These are phyloP conservation scores for Alloplasta piceator DNA, from an alignment of 2,888 invertebrate genomes.

Conservation along the genomic window DNA sequence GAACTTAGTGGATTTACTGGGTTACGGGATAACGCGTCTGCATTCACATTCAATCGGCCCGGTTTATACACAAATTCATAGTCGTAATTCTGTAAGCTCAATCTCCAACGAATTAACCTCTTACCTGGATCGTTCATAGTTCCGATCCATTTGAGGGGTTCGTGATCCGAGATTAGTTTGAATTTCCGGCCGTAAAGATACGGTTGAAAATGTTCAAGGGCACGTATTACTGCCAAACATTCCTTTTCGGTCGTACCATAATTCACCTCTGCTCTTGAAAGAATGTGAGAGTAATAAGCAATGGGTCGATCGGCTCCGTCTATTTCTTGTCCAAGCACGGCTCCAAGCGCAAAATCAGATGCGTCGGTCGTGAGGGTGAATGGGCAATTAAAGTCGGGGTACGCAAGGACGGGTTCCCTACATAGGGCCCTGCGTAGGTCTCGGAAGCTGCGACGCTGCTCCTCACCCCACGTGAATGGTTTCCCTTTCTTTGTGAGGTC, in stretches of 20 bases:
- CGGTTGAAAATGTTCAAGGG: conserved; percentile 51
- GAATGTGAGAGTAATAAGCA: conserved; percentile 39
- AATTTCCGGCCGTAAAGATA: conserved; percentile 52
- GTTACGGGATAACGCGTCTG: neutral
- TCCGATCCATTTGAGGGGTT: conserved; percentile 23
- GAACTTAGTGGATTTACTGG: neutral
- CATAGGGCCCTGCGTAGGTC: conserved; percentile 23
- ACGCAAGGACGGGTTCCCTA: conserved; percentile 59
- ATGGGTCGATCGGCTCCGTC: conserved; percentile 65
- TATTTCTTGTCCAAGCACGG: conserved; percentile 46
- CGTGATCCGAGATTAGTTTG: conserved; percentile 33
- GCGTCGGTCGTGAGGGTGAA: conserved; percentile 77
- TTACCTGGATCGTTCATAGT: conserved; percentile 11
- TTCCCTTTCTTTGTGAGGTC: conserved; percentile 51
- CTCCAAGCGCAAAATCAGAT: conserved; percentile 63
- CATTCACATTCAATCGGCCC: too few relatives aligned
- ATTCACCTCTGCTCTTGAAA: conserved; percentile 43
- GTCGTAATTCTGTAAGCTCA: neutral
- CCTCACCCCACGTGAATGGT: conserved; percentile 61
- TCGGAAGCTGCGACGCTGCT: conserved; percentile 49
- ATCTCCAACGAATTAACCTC: conserved; percentile 25
- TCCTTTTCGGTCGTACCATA: conserved; percentile 51
- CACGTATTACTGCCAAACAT: conserved; percentile 42
- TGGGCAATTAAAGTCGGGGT: conserved; percentile 73
- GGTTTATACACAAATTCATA: too few relatives aligned